A percentile compares a stretch with the other conserved stretches of the same genome.
Conservation (phyloP, 2,888 invertebrate genomes). For the Taenaris catops region DNA sequence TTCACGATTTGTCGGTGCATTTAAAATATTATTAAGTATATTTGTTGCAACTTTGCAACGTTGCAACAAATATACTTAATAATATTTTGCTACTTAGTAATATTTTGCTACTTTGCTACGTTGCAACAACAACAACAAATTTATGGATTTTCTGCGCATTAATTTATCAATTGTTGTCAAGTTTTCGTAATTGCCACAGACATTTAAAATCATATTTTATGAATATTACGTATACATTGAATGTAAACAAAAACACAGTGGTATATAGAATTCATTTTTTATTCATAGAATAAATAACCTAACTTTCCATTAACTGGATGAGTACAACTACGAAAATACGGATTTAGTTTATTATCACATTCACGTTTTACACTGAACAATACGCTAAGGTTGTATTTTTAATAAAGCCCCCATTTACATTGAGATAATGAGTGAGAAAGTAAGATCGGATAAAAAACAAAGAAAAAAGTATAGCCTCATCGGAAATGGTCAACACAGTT, state of each 20-base stretch:
- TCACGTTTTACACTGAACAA: constrained; percentile 11
- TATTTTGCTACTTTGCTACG: no score
- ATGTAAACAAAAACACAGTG: constrained; percentile 13
- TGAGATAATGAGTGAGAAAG: constrained; percentile 5
- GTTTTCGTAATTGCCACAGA: no score
- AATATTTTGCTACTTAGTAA: no score
- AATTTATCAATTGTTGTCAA: no score
- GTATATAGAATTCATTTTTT: constrained; percentile 38
- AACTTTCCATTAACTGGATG: constrained; percentile 23
- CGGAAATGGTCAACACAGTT: neutral
- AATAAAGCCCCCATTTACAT: constrained; percentile 25
- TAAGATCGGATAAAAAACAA: neutral
- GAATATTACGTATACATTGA: no score
- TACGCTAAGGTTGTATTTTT: constrained; percentile 17
- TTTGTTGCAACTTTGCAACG: no score
- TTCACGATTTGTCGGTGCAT: no score
- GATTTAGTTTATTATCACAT: constrained; percentile 22
- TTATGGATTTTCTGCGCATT: no score
- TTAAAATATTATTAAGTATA: no score
- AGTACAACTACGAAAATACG: constrained; percentile 18
- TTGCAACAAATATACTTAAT: no score
- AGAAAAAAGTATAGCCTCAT: constrained; percentile 1
- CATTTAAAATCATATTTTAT: no score
- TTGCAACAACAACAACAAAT: no score
- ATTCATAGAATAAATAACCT: constrained; percentile 73